Base-by-base conservation (phyloP, 2,113 vertebrate species). In the Coturnix japonica region DNA sequence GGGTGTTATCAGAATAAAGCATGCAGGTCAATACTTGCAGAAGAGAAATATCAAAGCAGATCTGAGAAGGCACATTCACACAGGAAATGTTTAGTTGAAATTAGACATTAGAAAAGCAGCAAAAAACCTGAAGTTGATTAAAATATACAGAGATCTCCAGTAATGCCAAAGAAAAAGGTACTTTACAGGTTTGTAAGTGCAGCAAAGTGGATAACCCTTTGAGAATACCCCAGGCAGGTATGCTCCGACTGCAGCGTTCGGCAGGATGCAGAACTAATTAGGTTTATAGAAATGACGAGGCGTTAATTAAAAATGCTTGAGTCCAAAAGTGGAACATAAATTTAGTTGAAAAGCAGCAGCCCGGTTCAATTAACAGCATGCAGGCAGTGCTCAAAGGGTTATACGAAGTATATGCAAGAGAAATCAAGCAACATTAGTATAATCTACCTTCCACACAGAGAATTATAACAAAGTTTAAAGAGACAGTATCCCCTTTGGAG, bases 51-150 rank as follows among this genome's bases (percentile, higher is more conserved):
- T 80, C 95, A 98, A 98, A 98, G 98, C 97, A 98, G 98, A 97
- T 98, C 94, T 81, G 94, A 98, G 98, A 99, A 99, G 98, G 98
- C 99, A 99, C 98, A 98, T 98, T 98, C 98, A 99, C 98, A 99
- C 98, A 98, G 97, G 98, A 97, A 98, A 98, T 97, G 97, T 98
- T 97, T 97, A 97, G 94, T 95, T 95, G 96, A 94, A 97, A 96
- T 91, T 89, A 97, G 97, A 98, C 97, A 98, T 96, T 94, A 96
- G 96, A 97, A 94, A 96, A 96, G 96, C 95, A 92, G 96, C 94
- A 95, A 95, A 93, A 94, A 92, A 91, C 51, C 76, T 91, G 93
- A 84, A 39, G 54, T 93, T 77, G 90, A 90, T 97, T 96, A 95
- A 98, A 97, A 97, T 97, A 96, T 96, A 97, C 98, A 98, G 97